phyloP scores from a whole-genome alignment of 2,888 invertebrate genomes.

The Drosophila affinis region DNA sequence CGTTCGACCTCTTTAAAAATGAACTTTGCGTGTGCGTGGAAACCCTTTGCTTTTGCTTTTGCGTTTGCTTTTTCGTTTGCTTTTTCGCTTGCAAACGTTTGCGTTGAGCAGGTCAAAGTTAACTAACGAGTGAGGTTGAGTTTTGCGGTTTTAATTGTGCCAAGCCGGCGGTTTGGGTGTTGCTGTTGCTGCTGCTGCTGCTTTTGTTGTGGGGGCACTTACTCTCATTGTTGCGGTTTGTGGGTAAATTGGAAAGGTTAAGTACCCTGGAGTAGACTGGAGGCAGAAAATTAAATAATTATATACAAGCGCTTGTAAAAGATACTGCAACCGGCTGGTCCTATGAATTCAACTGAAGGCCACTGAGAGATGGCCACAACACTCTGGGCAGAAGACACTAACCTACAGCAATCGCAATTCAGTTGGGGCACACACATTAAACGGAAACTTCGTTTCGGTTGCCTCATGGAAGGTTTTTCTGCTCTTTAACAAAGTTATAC shows the following conservation, averaged over 20 bases:
- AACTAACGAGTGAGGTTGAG: constrained; percentile 46
- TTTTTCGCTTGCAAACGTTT: neutral
- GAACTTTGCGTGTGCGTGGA: constrained; percentile 34
- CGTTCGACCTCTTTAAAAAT: constrained; percentile 34
- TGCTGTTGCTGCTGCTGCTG: constrained; percentile 22
- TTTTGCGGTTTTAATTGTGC: constrained; percentile 74
- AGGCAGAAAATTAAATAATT: constrained; percentile 70
- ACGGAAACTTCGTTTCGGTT: neutral
- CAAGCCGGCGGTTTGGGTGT: constrained; percentile 50
- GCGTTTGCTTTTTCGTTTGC: constrained; percentile 6
- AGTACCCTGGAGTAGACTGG: constrained; percentile 61
- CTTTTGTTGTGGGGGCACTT: constrained; percentile 40
- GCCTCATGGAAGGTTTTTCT: constrained; percentile 2
- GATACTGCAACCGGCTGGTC: neutral
- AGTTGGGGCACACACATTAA: constrained; percentile 5
- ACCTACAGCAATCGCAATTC: neutral
- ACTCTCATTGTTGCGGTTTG: constrained; percentile 72
- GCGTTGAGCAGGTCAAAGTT: constrained; percentile 37
- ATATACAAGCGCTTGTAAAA: constrained; percentile 30
- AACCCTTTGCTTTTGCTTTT: constrained; percentile 13
- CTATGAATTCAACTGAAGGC: neutral
- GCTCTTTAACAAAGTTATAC: constrained; percentile 20
- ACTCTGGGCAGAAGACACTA: neutral
- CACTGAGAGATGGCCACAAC: neutral
- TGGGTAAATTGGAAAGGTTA: constrained; percentile 64